Percentiles rank a stretch among this genome's conserved stretches.
Evolutionary conservation across 92 coral and sea anemone genomes (phyloP).

Genomic region (Palythoa heliodiscus): DNA sequence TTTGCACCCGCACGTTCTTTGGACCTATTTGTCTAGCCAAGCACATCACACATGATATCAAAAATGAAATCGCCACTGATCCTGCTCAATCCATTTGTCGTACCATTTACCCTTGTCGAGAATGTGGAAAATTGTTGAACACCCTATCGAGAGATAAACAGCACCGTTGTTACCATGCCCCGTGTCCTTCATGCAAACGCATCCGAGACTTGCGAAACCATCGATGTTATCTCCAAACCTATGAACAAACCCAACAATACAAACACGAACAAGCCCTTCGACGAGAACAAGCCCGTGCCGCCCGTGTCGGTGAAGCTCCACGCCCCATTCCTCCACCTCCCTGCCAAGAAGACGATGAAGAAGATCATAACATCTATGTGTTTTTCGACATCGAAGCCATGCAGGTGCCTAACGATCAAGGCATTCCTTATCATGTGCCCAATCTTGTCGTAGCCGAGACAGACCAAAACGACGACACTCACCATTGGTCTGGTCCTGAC

Average conservation of each 20-base stretch:
- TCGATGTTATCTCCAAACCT: conserved; percentile 12
- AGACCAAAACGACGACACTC: no score
- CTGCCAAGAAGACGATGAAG: not conserved
- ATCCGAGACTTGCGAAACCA: not conserved
- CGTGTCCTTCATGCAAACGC: not conserved
- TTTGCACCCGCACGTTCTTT: not conserved
- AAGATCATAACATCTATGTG: not conserved
- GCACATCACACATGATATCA: not conserved
- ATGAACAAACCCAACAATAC: conserved; percentile 5
- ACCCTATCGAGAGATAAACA: no score
- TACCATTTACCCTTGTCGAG: no score
- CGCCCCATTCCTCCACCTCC: conserved; percentile 4
- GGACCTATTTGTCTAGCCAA: not conserved
- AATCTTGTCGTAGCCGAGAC: conserved; percentile 7
- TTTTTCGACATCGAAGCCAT: no score
- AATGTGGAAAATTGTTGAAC: not conserved
- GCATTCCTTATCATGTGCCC: not conserved
- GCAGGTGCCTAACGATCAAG: not conserved
- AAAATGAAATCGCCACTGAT: not conserved
- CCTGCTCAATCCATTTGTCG: not conserved
- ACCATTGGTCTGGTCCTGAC: no score
- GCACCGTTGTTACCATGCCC: no score
- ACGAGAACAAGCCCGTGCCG: conserved; percentile 2
- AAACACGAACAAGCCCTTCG: no score
- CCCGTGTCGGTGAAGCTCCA: not conserved